Evolutionary conservation across 1,140 invertebrate species (phyloP).

Genomic region (Hermetia illucens): DNA sequence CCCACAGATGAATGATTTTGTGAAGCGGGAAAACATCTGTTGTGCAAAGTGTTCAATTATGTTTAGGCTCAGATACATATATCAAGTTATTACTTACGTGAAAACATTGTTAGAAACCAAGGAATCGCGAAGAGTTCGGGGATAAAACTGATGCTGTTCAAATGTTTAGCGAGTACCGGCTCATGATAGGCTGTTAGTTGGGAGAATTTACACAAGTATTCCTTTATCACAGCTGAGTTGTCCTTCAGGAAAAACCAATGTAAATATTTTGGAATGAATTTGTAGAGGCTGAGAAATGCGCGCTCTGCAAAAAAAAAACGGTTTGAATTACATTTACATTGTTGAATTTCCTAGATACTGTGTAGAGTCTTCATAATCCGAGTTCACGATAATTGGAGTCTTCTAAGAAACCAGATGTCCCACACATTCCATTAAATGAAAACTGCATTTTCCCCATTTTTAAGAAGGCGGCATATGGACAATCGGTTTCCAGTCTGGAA

Average conservation of each 20-base stretch:
- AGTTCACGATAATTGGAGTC: neutral
- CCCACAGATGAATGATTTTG: constrained; percentile 97
- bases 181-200: constrained; percentile 94
- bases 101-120: constrained; percentile 99
- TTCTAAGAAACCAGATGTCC: neutral
- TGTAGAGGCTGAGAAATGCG: constrained; percentile 84
- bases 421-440: no score
- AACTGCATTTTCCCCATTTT: no score
- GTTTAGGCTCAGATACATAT: neutral
- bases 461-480: no score
- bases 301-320: constrained; percentile 48
- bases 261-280: constrained; percentile 93
- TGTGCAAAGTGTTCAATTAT: constrained; percentile 20
- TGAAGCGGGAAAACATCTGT: constrained; percentile 93
- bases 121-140: constrained; percentile 99
- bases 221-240: constrained; percentile 92
- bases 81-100: constrained; percentile 56
- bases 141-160: constrained; percentile 87
- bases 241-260: constrained; percentile 98
- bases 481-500: no score
- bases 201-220: constrained; percentile 94
- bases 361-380: neutral
- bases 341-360: no score
- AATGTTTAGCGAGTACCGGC: constrained; percentile 79
- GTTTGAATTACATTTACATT: neutral